Conservation (phyloP, 2,797 vertebrate species). For the Trachurus trachurus region DNA sequence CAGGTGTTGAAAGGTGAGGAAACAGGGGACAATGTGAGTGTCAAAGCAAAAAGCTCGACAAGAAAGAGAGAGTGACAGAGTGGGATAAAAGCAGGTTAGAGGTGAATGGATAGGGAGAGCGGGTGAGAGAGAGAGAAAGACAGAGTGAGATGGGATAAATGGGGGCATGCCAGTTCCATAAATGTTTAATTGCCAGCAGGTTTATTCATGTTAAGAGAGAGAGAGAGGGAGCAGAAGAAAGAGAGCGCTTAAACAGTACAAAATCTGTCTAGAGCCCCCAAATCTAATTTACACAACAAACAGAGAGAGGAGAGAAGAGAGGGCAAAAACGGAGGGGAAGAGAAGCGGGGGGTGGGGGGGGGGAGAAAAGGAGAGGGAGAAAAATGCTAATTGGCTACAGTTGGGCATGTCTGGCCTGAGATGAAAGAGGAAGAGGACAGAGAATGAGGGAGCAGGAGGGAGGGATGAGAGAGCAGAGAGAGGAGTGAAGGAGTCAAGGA, state of each 20-base stretch:
- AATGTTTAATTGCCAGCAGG: slow-evolving; percentile 85
- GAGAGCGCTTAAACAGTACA: slow-evolving; percentile 78
- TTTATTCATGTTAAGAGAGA: slow-evolving; percentile 82
- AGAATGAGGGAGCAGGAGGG: slow-evolving; percentile 65
- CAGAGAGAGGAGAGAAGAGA: slow-evolving; percentile 78
- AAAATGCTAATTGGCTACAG: slow-evolving; percentile 87
- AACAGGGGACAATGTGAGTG: slow-evolving; percentile 66
- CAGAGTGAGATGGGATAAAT: slow-evolving; percentile 77
- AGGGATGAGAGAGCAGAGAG: slow-evolving; percentile 60
- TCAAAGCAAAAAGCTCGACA: slow-evolving; percentile 56
- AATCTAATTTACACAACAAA: slow-evolving; percentile 89
- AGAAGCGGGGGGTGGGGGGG: slow-evolving; percentile 16
- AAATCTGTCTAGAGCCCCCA: slow-evolving; percentile 83
- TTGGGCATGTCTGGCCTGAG: slow-evolving; percentile 86
- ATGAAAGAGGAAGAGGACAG: slow-evolving; percentile 81
- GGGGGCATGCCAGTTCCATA: slow-evolving; percentile 77
- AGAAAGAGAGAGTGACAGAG: slow-evolving; percentile 68
- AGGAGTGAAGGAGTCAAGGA: slow-evolving; percentile 43
- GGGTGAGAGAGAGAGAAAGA: slow-evolving; percentile 42
- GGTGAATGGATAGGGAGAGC: slow-evolving; percentile 67
- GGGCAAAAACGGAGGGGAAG: slow-evolving; percentile 67
- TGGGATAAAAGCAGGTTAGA: slow-evolving; percentile 74
- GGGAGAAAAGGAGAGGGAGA: slow-evolving; percentile 55
- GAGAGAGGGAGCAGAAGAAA: slow-evolving; percentile 67
- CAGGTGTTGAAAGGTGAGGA: slow-evolving; percentile 79